Evolutionary conservation across 2,797 vertebrate species (phyloP), one percentile per base, ranked within the genome.

Genomic region (Anableps anableps): DNA sequence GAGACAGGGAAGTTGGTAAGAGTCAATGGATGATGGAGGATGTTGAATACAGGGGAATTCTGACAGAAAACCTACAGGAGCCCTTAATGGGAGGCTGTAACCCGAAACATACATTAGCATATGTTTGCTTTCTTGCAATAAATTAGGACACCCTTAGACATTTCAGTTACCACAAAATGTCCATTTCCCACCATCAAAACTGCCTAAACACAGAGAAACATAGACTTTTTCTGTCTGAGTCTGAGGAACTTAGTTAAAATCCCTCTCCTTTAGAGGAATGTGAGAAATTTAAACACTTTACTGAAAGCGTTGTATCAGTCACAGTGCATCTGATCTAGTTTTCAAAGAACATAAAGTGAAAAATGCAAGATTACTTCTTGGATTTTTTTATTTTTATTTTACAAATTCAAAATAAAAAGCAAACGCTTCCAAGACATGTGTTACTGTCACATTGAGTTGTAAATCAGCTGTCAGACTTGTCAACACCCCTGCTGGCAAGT

Each of bases 131-230:
- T 88, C 93, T 93, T 93, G 92, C 85, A 88, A 76, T 81, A 80
- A 88, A 94, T 93, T 94, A 94, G 88, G 79, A 86, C 84, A 82
- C 92, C 89, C 93, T 95, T 91, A 95, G 93, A 94, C 91, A 91
- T 85, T 70, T 81, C 47, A 80, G 53, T 74, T 76, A 62, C 76
- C 78, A 83, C 58, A 75, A 74, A 19, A 86, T 58, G 68, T 47
- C 74, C 74, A 23, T 62, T 62, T 62, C 31, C 60, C 60, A 62
- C 60, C 9, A 9, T 66, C 9, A 66, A 66, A 38, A 36, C 70
- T 60, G 47, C 72, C 76, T 83, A 66, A 47, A 47, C 26, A 29
- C 60, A 64, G 60, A 64, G 60, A 2, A 64, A 31, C 16, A 43
- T 4, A 72, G 1, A 47, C 2, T 45, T n/a, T 71, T 29, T 45